Evolutionary conservation across 64 coral and sea anemone genomes (phyloP).

Genomic region (Montipora cactus): DNA sequence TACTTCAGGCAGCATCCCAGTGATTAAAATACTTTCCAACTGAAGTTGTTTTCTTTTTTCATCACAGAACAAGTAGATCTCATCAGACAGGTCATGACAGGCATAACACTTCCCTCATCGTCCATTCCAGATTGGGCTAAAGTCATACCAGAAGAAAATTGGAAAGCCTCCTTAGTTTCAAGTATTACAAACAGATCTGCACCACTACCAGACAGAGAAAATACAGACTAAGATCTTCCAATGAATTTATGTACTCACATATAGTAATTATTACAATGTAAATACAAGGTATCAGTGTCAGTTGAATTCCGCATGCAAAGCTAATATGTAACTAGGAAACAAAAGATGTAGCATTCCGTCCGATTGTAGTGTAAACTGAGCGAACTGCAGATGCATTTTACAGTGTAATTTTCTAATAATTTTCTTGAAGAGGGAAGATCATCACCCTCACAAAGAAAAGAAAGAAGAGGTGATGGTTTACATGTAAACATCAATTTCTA

Average conservation of each 20-base stretch:
- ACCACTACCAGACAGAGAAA: conserved; percentile 30
- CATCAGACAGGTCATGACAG: conserved; percentile 94
- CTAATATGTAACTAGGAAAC: too few relatives aligned
- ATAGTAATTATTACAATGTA: too few relatives aligned
- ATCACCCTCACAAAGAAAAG: too few relatives aligned
- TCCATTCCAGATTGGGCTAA: conserved; percentile 97
- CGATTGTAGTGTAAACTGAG: too few relatives aligned
- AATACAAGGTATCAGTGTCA: too few relatives aligned
- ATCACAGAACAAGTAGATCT: conserved; percentile 91
- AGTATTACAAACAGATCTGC: conserved; percentile 76
- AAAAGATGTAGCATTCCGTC: too few relatives aligned
- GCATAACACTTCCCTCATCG: conserved; percentile 85
- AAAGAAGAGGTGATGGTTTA: too few relatives aligned
- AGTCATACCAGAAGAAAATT: conserved; percentile 95
- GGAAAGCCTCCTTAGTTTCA: conserved; percentile 89
- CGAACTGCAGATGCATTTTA: too few relatives aligned
- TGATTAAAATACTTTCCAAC: neutral
- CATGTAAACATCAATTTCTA: neutral
- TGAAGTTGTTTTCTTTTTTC: neutral
- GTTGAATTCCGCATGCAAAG: too few relatives aligned
- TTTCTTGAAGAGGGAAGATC: neutral
- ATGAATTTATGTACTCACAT: neutral
- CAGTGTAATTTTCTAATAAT: too few relatives aligned
- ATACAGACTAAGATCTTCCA: conserved; percentile 17
- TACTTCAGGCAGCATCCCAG: neutral